phyloP scores from a whole-genome alignment of 1,140 invertebrate genomes.

The Zaprionus camerounensis region DNA sequence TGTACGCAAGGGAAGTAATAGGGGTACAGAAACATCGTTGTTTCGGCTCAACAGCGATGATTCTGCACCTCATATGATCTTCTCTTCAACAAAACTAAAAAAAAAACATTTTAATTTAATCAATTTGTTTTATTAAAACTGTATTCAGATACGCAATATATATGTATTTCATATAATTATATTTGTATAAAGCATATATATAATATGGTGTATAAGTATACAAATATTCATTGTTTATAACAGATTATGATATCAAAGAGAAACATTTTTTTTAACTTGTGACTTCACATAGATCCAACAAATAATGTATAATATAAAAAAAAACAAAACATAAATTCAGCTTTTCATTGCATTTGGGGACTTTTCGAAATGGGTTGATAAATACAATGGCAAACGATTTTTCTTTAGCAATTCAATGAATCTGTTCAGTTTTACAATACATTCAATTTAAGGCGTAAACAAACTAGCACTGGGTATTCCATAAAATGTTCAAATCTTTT shows the following conservation, averaged over 20 bases:
- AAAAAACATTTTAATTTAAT: too few relatives aligned
- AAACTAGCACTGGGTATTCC: background rate
- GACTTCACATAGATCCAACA: slow-evolving; percentile 10
- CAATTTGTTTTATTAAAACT: background rate
- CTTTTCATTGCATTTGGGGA: slow-evolving; percentile 10
- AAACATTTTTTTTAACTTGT: slow-evolving; percentile 22
- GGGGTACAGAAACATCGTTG: too few relatives aligned
- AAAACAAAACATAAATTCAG: slow-evolving; percentile 3
- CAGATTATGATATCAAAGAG: slow-evolving; percentile 16
- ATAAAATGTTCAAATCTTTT: background rate
- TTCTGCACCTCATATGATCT: too few relatives aligned
- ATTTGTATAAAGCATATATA: slow-evolving; percentile 10
- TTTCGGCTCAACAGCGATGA: too few relatives aligned
- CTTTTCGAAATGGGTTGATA: background rate
- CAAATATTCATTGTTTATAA: slow-evolving; percentile 32
- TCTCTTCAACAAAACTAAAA: too few relatives aligned
- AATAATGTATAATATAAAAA: slow-evolving; percentile 18
- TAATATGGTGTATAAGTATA: slow-evolving; percentile 8
- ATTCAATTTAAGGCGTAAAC: too few relatives aligned
- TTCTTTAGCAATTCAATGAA: background rate
- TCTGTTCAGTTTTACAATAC: background rate
- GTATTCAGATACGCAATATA: slow-evolving; percentile 6
- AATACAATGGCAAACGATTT: background rate
- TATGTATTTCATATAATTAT: slow-evolving; percentile 22
- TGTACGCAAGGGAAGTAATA: too few relatives aligned